Percentiles rank a stretch among this genome's conserved stretches.
phyloP scores from a whole-genome alignment of 2,797 vertebrate species.

The Melanotaenia pygmaea region DNA sequence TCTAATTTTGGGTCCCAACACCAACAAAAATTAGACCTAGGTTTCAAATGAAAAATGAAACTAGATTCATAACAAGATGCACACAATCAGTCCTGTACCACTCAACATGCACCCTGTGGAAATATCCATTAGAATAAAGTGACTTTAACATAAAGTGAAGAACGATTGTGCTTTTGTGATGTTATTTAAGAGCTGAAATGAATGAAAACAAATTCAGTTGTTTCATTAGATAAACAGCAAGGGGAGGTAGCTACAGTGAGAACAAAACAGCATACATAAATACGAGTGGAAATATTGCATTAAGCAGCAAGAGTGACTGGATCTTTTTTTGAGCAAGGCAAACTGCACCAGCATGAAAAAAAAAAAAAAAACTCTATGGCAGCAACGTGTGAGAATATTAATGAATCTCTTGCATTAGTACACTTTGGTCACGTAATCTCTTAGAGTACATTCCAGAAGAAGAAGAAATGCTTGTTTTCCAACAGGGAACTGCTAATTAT shows the following conservation, averaged over 20 bases:
- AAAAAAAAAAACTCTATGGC: slow-evolving; percentile 32
- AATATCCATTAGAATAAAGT: slow-evolving; percentile 50
- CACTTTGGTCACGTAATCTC: slow-evolving; percentile 70
- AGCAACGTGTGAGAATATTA: slow-evolving; percentile 36
- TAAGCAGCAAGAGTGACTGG: slow-evolving; percentile 56
- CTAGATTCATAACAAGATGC: slow-evolving; percentile 18
- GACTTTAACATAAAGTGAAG: slow-evolving; percentile 53
- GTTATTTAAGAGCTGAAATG: slow-evolving; percentile 25
- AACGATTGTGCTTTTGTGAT: slow-evolving; percentile 19
- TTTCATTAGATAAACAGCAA: slow-evolving; percentile 35
- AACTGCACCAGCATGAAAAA: slow-evolving; percentile 52
- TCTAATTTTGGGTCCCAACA: slow-evolving; percentile 7
- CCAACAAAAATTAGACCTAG: slow-evolving; percentile 24
- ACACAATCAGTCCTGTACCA: slow-evolving; percentile 25
- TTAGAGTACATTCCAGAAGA: slow-evolving; percentile 59
- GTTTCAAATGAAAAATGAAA: slow-evolving; percentile 19
- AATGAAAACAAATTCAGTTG: slow-evolving; percentile 20
- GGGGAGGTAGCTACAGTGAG: slow-evolving; percentile 61
- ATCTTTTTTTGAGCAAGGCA: slow-evolving; percentile 58
- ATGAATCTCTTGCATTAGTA: slow-evolving; percentile 40
- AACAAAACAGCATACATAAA: slow-evolving; percentile 43
- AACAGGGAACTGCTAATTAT: slow-evolving; percentile 48
- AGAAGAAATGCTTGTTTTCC: slow-evolving; percentile 30
- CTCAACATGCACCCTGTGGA: slow-evolving; percentile 31
- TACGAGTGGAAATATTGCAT: slow-evolving; percentile 65